Evolutionary conservation across 1,140 invertebrate genomes (phyloP), one percentile per base, ranked within the genome.

Genomic region (Venustaconcha ellipsiformis): DNA sequence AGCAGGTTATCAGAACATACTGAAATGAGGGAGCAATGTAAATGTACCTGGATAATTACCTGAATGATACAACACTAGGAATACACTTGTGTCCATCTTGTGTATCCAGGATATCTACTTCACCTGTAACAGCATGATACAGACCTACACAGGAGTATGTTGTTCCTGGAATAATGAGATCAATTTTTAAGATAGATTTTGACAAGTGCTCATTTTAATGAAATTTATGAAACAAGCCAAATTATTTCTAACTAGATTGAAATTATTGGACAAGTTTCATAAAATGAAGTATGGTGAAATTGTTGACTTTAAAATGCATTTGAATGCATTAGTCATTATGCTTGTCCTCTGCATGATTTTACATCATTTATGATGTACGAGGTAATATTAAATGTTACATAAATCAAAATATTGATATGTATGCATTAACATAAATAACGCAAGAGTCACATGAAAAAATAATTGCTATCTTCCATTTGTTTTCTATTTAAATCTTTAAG

Each of bases 81-180:
- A 90, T 90, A 80, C 89, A 89, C 63, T 86, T 80, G 71, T 88
- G 86, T 30, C 84, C 84, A 72, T 86, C 80, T 67, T 88, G 84
- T 66, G 85, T 84, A 56, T 85, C 78, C 26, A 89, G 60, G n/a
- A 90, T 80, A 56, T 85, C 81, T 1, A 91, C 90, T 57, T 87
- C 81, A 12, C 91, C 91, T 63, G 86, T 86, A 2, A 90, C 90
- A 37, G 91, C 88, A 79, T 91, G 90, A 81, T 91, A 91, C 70
- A 90, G 82, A 18, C 90, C 91, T 62, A 92, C 85, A 81, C 91
- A 92, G 12, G 91, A 92, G 81, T 85, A 92, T 18, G 91, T 92
- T 14, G 91, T 92, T 17, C 91, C 91, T 89, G 84, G 62, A n/a
- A 72, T 3, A 65, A 69, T 58, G 26, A 56, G 6, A 59, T 26